Conservation (phyloP, 2,888 invertebrate species). For the Archaeoteleia sp. region DNA sequence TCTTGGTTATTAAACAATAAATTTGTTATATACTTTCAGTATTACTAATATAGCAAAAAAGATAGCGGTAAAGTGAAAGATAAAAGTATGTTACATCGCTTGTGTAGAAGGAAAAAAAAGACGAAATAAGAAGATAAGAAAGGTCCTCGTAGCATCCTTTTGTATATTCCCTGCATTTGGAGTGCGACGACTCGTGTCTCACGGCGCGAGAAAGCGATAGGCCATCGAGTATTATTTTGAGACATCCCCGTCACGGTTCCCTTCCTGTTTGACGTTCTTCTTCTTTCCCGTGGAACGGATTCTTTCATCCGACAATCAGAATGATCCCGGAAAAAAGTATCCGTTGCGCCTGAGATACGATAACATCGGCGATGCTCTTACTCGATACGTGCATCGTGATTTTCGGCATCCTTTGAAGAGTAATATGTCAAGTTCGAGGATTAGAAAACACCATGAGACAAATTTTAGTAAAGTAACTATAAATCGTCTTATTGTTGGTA, state of each 20-base stretch:
- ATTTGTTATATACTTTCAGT: too few species aligned
- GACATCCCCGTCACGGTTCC: slow-evolving; percentile 54
- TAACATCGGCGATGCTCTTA: slow-evolving; percentile 53
- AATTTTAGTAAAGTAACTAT: too few species aligned
- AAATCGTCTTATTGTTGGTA: too few species aligned
- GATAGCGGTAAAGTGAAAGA: not conserved
- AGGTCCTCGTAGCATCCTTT: slow-evolving; percentile 29
- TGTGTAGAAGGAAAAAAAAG: slow-evolving; percentile 7
- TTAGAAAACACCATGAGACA: too few species aligned
- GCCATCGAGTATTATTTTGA: slow-evolving; percentile 58
- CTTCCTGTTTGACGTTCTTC: slow-evolving; percentile 44
- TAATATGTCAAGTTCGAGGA: not conserved
- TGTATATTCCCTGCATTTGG: slow-evolving; percentile 27
- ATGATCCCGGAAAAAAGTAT: slow-evolving; percentile 58
- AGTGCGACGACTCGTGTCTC: slow-evolving; percentile 62
- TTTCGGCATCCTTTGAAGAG: slow-evolving; percentile 26
- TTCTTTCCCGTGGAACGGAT: slow-evolving; percentile 51
- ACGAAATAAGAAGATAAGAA: slow-evolving; percentile 19
- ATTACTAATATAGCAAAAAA: too few species aligned
- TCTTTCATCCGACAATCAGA: slow-evolving; percentile 48
- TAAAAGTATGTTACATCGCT: not conserved
- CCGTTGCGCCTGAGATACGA: slow-evolving; percentile 58
- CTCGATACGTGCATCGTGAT: slow-evolving; percentile 16
- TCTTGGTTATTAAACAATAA: too few species aligned
- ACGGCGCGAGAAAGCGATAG: slow-evolving; percentile 60